These are phyloP conservation scores for Coryphaenoides rupestris DNA, from an alignment of 2,113 vertebrate species.

Conservation along the genomic window DNA sequence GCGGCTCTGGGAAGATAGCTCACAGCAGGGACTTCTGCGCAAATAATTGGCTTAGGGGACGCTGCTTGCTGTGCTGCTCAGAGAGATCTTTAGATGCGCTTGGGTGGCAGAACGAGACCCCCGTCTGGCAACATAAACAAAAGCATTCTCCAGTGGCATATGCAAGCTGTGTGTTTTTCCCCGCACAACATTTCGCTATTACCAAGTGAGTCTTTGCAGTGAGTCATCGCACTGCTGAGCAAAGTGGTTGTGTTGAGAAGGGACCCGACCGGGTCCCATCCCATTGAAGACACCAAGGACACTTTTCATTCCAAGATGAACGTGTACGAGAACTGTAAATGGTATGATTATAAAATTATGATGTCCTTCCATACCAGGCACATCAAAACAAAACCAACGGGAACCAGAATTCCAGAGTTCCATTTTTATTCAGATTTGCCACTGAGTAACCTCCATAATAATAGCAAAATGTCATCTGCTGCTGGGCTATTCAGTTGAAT, in stretches of 20 bases:
- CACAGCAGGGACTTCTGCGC: slow-evolving; percentile 14
- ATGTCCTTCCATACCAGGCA: no score
- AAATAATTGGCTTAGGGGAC: slow-evolving; percentile 50
- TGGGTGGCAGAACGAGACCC: slow-evolving; percentile 26
- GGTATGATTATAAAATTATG: no score
- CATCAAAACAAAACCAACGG: no score
- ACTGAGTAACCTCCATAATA: no score
- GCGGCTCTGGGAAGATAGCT: slow-evolving; percentile 50
- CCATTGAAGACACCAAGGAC: no score
- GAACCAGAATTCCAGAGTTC: no score
- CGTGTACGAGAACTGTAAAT: no score
- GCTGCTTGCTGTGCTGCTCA: slow-evolving; percentile 35
- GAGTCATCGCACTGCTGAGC: background rate
- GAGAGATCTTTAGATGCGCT: slow-evolving; percentile 46
- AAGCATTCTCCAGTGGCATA: slow-evolving; percentile 9
- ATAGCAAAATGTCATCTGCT: no score
- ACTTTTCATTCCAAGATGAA: no score
- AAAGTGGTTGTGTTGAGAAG: slow-evolving; percentile 14
- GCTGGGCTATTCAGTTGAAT: no score
- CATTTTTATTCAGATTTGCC: no score
- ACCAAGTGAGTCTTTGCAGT: slow-evolving; percentile 4
- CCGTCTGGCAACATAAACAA: slow-evolving; percentile 26
- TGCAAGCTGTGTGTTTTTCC: background rate
- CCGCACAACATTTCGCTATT: slow-evolving; percentile 19
- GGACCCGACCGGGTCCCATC: background rate